Conservation (phyloP, 2,888 invertebrate species). For the Entomobrya proxima region DNA sequence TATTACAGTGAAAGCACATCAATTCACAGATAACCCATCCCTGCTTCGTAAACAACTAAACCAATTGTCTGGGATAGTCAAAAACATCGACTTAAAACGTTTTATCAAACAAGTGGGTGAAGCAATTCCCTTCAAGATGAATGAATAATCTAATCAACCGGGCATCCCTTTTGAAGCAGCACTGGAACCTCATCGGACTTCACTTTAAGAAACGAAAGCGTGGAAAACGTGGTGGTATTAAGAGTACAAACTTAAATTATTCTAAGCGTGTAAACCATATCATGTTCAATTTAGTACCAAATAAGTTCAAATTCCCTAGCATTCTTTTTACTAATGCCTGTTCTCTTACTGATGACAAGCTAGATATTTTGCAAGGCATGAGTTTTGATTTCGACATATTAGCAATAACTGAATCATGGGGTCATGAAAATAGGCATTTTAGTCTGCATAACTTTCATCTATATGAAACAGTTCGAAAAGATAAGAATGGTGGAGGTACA, state of each 20-base stretch:
- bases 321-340: slow-evolving; percentile 2
- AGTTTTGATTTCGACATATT: neutral
- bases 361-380: neutral
- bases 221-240: neutral
- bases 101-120: slow-evolving; percentile 16
- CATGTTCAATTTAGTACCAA: neutral
- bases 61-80: neutral
- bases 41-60: slow-evolving; percentile 4
- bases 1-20: neutral
- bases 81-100: neutral
- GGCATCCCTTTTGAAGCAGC: neutral
- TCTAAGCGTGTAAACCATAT: neutral
- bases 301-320: neutral
- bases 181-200: neutral
- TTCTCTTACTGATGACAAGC: neutral
- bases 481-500: neutral
- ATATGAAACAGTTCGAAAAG: neutral
- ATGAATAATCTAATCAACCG: neutral
- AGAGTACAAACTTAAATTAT: too few species aligned
- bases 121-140: neutral
- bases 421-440: neutral
- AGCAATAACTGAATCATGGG: neutral
- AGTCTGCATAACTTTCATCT: neutral
- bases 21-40: neutral
- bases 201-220: neutral